Evolutionary conservation across 2,888 invertebrate species (phyloP).

Genomic region (Spicauda simplicius): DNA sequence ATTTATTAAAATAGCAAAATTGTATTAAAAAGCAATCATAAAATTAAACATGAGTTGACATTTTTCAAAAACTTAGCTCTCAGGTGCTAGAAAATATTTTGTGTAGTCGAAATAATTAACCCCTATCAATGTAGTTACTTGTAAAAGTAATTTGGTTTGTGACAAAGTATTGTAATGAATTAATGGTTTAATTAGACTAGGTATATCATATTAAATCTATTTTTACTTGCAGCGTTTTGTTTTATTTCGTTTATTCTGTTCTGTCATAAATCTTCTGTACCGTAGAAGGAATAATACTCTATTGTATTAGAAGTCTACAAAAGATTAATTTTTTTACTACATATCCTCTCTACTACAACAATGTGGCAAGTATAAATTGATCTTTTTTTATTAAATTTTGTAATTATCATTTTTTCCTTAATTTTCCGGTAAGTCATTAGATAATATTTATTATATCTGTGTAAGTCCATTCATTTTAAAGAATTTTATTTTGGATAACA

Average conservation of each 20-base stretch:
- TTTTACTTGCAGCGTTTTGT: conserved; percentile 48
- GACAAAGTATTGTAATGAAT: conserved; percentile 40
- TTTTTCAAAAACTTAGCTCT: conserved; percentile 11
- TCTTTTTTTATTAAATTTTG: too few species aligned
- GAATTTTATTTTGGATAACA: too few species aligned
- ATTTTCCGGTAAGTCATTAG: too few species aligned
- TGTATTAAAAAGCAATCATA: neutral
- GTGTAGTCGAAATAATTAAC: conserved; percentile 21
- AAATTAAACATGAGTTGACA: neutral
- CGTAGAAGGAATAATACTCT: too few species aligned
- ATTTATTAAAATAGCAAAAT: neutral
- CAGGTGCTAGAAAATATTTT: conserved; percentile 30
- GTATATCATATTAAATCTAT: conserved; percentile 50
- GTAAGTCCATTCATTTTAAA: too few species aligned
- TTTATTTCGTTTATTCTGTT: neutral
- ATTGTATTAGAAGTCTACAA: too few species aligned
- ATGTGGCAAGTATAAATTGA: too few species aligned
- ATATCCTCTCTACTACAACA: too few species aligned
- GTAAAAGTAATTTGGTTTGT: conserved; percentile 27
- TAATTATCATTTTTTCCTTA: too few species aligned
- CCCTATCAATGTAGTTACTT: conserved; percentile 12
- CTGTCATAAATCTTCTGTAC: too few species aligned
- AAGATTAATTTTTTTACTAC: too few species aligned
- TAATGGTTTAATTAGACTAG: conserved; percentile 37
- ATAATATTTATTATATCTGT: too few species aligned